Percentiles rank a stretch among this genome's conserved stretches.
phyloP scores from a whole-genome alignment of 2,888 invertebrate genomes.

The Phyto melanocephala region DNA sequence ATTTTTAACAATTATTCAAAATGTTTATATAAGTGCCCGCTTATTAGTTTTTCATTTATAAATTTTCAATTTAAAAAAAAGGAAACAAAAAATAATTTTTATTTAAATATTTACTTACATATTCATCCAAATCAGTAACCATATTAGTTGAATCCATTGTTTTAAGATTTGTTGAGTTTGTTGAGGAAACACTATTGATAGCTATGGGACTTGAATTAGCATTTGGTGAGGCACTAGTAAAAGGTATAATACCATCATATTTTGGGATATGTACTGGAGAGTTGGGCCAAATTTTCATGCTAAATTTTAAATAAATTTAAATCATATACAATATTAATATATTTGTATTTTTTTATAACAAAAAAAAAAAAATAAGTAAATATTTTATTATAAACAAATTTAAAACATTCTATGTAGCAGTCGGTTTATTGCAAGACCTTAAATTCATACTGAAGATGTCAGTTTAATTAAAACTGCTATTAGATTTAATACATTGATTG shows the following conservation, averaged over 20 bases:
- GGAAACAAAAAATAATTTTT: neutral
- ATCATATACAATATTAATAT: slow-evolving; percentile 23
- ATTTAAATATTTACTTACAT: slow-evolving; percentile 75
- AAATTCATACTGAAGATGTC: neutral
- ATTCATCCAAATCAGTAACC: slow-evolving; percentile 74
- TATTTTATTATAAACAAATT: neutral
- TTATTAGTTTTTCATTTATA: no score
- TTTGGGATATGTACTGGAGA: slow-evolving; percentile 79
- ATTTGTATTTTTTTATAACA: neutral
- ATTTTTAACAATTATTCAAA: no score
- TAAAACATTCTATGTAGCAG: neutral
- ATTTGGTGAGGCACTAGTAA: slow-evolving; percentile 73
- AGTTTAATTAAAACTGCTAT: slow-evolving; percentile 16
- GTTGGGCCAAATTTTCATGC: slow-evolving; percentile 78
- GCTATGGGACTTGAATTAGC: slow-evolving; percentile 77
- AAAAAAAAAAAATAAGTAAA: neutral
- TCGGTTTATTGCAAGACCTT: neutral
- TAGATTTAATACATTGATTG: neutral
- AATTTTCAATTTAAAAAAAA: neutral
- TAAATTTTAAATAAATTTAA: slow-evolving; percentile 62
- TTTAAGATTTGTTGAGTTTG: slow-evolving; percentile 78
- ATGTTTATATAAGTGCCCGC: no score
- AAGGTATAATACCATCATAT: slow-evolving; percentile 77
- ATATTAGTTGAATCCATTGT: slow-evolving; percentile 77
- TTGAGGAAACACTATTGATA: slow-evolving; percentile 78